A percentile compares a stretch with the other conserved stretches of the same genome.
phyloP scores from a whole-genome alignment of 2,797 vertebrate genomes.

The Sphenopsis melanotis region DNA sequence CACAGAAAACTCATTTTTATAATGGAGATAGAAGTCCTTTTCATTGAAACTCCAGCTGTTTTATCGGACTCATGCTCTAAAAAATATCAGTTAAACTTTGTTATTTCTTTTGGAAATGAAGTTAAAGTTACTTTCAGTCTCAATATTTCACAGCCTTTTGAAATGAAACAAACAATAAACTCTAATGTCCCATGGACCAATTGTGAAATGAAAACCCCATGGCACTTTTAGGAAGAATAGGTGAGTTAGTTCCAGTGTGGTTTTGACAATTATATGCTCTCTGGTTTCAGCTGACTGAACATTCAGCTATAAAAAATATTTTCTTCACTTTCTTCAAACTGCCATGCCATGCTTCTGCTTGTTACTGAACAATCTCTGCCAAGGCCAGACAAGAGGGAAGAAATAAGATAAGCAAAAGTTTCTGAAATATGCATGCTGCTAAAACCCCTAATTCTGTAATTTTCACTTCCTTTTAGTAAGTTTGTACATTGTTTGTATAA shows the following conservation, averaged over 20 bases:
- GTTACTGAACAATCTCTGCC: not conserved
- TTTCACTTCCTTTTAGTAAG: not conserved
- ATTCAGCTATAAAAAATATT: not conserved
- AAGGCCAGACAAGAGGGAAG: not conserved
- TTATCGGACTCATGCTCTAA: slow-evolving; percentile 3
- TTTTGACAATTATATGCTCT: not conserved
- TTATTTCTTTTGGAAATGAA: slow-evolving; percentile 21
- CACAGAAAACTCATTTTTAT: not conserved
- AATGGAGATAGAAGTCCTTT: not conserved
- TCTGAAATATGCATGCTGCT: not conserved
- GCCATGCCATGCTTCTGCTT: not conserved
- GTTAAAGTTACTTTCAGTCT: not conserved
- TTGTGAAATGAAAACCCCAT: slow-evolving; percentile 34
- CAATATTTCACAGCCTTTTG: slow-evolving; percentile 12
- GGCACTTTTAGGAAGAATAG: slow-evolving; percentile 39
- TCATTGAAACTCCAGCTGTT: slow-evolving; percentile 51
- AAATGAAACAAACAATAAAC: slow-evolving; percentile 22
- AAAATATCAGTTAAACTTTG: slow-evolving; percentile 7
- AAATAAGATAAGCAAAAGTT: not conserved
- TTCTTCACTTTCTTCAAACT: not conserved
- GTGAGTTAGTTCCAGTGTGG: slow-evolving; percentile 41
- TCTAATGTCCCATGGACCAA: not conserved
- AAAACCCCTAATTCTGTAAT: not conserved
- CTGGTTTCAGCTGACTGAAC: not conserved
- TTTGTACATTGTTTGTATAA: not conserved